A percentile compares a stretch with the other conserved stretches of the same genome.
Conservation (phyloP, 1,140 invertebrate genomes). For the Lordiphosa stackelbergi region DNA sequence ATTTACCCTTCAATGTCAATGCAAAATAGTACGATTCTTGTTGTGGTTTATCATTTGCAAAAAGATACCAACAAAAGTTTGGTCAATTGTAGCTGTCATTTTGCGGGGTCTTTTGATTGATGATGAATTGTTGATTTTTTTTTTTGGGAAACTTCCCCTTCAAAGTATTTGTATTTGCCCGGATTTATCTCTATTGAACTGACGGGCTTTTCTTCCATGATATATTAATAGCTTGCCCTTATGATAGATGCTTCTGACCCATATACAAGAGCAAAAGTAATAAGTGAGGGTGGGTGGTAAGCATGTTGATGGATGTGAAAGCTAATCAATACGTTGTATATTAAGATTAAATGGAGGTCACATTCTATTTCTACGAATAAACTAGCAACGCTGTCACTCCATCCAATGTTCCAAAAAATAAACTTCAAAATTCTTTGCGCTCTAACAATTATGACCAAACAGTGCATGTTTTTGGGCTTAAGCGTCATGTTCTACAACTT, state of each 20-base stretch:
- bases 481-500: conserved; percentile 36
- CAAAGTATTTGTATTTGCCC: not conserved
- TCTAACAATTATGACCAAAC: conserved; percentile 14
- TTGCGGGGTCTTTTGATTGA: conserved; percentile 33
- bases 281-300: conserved; percentile 18
- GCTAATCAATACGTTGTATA: not conserved
- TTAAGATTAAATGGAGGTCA: not conserved
- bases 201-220: not conserved
- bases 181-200: conserved; percentile 1
- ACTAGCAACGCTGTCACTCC: too few species aligned
- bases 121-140: conserved; percentile 14
- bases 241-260: conserved; percentile 47
- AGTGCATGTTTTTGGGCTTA: conserved; percentile 15
- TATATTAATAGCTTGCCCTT: conserved; percentile 30
- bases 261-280: conserved; percentile 28
- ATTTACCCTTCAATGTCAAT: conserved; percentile 52
- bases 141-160: not conserved
- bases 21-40: conserved; percentile 41
- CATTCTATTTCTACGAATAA: too few species aligned
- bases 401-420: too few species aligned
- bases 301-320: conserved; percentile 6
- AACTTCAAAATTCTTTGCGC: too few species aligned
- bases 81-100: conserved; percentile 50
- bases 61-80: conserved; percentile 44
- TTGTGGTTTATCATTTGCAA: conserved; percentile 1